Evolutionary conservation across 2,888 invertebrate genomes (phyloP).

Genomic region (Eucera pruinosa): DNA sequence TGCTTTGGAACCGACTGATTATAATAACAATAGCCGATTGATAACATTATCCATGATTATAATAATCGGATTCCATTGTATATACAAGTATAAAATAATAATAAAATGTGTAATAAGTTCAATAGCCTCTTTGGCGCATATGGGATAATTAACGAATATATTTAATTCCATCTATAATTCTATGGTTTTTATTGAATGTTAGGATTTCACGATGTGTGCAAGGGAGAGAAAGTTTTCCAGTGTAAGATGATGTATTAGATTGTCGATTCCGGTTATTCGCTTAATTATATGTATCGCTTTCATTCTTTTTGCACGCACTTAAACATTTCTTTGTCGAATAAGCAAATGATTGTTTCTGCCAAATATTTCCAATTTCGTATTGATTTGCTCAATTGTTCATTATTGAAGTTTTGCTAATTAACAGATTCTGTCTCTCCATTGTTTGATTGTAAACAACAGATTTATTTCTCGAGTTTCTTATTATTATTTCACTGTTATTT

Average conservation of each 20-base stretch:
- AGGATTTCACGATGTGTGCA: slow-evolving; percentile 7
- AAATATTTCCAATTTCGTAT: background rate
- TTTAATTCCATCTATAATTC: slow-evolving; percentile 30
- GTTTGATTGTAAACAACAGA: background rate
- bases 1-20: too few relatives aligned
- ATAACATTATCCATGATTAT: too few relatives aligned
- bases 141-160: background rate
- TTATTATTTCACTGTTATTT: background rate
- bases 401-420: background rate
- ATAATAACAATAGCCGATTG: too few relatives aligned
- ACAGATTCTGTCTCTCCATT: background rate
- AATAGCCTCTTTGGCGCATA: background rate
- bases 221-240: slow-evolving; percentile 40
- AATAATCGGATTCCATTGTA: too few relatives aligned
- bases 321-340: slow-evolving; percentile 7
- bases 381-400: background rate
- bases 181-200: background rate
- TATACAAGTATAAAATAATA: too few relatives aligned
- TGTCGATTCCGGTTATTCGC: slow-evolving; percentile 28
- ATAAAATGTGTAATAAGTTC: background rate
- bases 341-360: background rate
- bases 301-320: slow-evolving; percentile 17
- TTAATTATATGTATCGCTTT: slow-evolving; percentile 45
- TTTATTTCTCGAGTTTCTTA: background rate
- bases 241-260: slow-evolving; percentile 38